Evolutionary conservation across 2,797 vertebrate genomes (phyloP), one percentile per base, ranked within the genome.

Genomic region (Bufotes viridis): DNA sequence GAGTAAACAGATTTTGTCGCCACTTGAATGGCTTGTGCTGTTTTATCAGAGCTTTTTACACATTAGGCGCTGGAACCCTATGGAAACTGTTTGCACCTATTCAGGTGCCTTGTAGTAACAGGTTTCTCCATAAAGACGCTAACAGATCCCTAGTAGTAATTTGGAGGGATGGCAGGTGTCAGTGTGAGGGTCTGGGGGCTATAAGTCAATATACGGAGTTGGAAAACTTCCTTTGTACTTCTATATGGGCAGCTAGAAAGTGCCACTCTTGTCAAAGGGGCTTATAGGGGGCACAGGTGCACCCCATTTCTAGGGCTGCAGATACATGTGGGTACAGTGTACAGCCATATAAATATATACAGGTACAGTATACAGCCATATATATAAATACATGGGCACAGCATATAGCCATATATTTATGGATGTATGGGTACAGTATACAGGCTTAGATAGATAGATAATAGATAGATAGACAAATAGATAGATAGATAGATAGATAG

Each of bases 131-230:
- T 24, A 26, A 79, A 49, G 20, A 58, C 75, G 81, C 18, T 81
- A 58, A 78, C 17, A 82, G 70, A 24, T 49, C 11, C 26, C 49
- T 69, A 49, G 55, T 34, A 75, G 57, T n/a, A 76, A 69, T 58
- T 58, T 67, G 24, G 24, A 69, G n/a, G 7, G 22, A 13, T 61
- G 69, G 61, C 70, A 67, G 70, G 84, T 82, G 84, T 86, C 70
- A 86, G 65, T 67, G 78, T 67, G 85, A 89, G 82, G 70, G 84
- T 34, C 60, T 51, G 60, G 85, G 78, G 88, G 86, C 82, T 86
- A 75, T 24, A 57, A 20, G 24, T 20, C 18, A 80, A 72, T 81
- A 70, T 70, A 78, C 29, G 49, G 12, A 20, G 49, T 1, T 58
- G 29, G 24, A 57, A 74, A 26, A 17, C 63, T 49, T 58, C 57